Evolutionary conservation across 2,888 invertebrate genomes (phyloP).

Genomic region (Xanthostigma xanthostigma): DNA sequence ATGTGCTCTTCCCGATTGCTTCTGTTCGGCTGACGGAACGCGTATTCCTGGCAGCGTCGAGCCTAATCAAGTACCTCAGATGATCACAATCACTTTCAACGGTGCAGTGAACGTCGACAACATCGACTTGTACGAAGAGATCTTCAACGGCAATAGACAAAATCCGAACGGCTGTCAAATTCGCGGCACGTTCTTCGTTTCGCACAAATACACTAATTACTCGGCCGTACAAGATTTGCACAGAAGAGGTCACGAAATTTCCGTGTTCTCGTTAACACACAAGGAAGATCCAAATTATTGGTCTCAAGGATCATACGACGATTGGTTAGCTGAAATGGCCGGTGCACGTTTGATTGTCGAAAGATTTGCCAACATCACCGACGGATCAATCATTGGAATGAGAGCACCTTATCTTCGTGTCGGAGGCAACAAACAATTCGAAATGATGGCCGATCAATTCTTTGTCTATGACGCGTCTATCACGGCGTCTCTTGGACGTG

Average conservation of each 20-base stretch:
- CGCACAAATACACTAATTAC: slow-evolving; percentile 86
- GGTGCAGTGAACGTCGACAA: slow-evolving; percentile 88
- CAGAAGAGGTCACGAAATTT: slow-evolving; percentile 80
- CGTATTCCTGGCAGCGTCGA: slow-evolving; percentile 75
- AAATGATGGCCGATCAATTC: slow-evolving; percentile 93
- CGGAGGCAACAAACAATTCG: slow-evolving; percentile 88
- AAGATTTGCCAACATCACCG: slow-evolving; percentile 82
- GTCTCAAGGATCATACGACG: slow-evolving; percentile 74
- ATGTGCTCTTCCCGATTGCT: slow-evolving; percentile 79
- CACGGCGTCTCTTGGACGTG: slow-evolving; percentile 73
- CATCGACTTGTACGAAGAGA: slow-evolving; percentile 79
- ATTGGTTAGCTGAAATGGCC: slow-evolving; percentile 91
- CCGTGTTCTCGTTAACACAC: slow-evolving; percentile 83
- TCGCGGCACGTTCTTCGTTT: slow-evolving; percentile 81
- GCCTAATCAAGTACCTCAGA: slow-evolving; percentile 75
- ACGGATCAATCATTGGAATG: slow-evolving; percentile 77
- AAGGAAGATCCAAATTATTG: slow-evolving; percentile 87
- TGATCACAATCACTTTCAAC: slow-evolving; percentile 86
- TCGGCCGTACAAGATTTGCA: slow-evolving; percentile 81
- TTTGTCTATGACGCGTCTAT: slow-evolving; percentile 92
- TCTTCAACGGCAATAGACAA: slow-evolving; percentile 70
- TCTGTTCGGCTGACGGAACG: slow-evolving; percentile 85
- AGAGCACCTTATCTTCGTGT: slow-evolving; percentile 80
- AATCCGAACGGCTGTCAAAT: slow-evolving; percentile 85
- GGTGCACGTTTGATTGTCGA: slow-evolving; percentile 76